A percentile compares a stretch with the other conserved stretches of the same genome.
phyloP scores from a whole-genome alignment of 2,797 vertebrate species.

The Eidolon dupreanum region DNA sequence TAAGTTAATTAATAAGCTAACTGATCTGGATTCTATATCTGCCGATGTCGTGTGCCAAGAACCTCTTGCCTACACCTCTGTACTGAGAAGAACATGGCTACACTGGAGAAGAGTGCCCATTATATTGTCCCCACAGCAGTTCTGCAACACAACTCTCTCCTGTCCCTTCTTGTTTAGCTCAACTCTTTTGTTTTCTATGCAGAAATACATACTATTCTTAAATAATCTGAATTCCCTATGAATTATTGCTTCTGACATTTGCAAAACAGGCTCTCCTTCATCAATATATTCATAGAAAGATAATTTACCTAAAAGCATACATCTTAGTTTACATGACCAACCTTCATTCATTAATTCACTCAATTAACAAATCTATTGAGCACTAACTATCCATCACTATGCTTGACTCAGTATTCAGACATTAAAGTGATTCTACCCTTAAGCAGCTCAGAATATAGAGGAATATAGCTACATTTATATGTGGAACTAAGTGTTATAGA shows the following conservation, averaged over 20 bases:
- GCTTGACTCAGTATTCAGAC: background rate
- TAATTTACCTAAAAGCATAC: background rate
- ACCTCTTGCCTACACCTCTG: background rate
- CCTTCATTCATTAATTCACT: background rate
- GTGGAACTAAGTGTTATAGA: background rate
- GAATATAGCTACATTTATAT: accelerated
- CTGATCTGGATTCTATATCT: background rate
- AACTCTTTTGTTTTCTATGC: background rate
- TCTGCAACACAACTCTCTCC: background rate
- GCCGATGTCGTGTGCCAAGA: background rate
- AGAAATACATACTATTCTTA: background rate
- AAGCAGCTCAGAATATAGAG: background rate
- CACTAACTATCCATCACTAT: background rate
- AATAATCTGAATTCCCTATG: background rate
- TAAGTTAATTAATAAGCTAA: background rate
- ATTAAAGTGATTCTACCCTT: background rate
- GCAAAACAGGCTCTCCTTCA: background rate
- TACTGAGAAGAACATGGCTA: background rate
- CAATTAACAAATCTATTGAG: background rate
- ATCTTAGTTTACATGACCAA: background rate
- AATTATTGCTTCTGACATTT: background rate
- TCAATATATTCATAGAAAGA: background rate
- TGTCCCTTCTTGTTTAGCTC: background rate
- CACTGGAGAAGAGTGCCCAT: background rate
- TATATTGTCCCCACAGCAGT: background rate